Evolutionary conservation across 2,888 invertebrate species (phyloP).

Genomic region (Cecidostiba fungosa): DNA sequence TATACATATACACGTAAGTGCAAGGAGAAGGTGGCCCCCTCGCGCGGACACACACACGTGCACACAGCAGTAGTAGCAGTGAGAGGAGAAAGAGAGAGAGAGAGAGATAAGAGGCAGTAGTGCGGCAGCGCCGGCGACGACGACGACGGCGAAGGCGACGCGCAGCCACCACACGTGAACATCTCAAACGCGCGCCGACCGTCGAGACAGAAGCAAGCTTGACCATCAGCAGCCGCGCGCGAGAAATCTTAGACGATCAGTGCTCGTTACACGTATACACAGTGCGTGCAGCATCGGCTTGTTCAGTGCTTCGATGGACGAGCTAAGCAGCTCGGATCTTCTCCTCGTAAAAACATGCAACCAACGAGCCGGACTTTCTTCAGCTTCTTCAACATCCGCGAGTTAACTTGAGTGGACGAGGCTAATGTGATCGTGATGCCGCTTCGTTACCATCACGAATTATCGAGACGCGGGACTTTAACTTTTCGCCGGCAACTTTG

Average conservation of each 20-base stretch:
- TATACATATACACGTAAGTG: conserved; percentile 54
- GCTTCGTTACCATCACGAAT: not conserved
- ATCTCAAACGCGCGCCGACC: conserved; percentile 54
- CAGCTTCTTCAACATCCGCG: not conserved
- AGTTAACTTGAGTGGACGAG: not conserved
- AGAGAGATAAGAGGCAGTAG: conserved; percentile 36
- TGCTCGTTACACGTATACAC: not conserved
- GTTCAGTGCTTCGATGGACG: conserved; percentile 19
- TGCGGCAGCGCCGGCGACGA: not conserved
- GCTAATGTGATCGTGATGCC: not conserved
- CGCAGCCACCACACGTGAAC: conserved; percentile 46
- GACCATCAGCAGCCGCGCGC: not conserved
- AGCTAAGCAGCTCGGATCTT: not conserved
- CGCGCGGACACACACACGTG: conserved; percentile 23
- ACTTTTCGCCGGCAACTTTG: not conserved
- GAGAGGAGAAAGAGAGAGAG: conserved; percentile 32
- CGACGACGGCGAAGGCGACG: conserved; percentile 9
- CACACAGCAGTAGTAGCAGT: conserved; percentile 17
- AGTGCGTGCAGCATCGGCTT: not conserved
- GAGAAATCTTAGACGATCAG: not conserved
- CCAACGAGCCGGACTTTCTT: conserved; percentile 47
- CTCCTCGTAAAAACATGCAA: conserved; percentile 35
- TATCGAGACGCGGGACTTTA: conserved; percentile 13
- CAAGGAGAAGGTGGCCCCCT: conserved; percentile 45
- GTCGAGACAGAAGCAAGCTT: conserved; percentile 34